Base-by-base conservation (phyloP, 1,140 invertebrate genomes). In the Tetranychus urticae region DNA sequence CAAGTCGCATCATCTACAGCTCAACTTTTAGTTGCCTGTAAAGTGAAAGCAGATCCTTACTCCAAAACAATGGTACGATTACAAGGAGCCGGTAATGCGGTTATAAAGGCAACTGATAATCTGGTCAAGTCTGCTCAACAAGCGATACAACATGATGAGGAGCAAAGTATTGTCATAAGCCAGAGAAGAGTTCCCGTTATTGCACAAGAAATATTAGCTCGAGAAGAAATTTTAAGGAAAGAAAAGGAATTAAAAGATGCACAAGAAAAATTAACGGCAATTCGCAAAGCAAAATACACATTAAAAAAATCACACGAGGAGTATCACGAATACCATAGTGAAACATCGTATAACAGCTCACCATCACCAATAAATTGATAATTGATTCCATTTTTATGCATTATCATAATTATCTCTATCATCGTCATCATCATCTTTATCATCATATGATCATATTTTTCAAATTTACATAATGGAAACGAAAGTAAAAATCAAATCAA, bases 91-190 rank as follows among this genome's bases (percentile, higher is more conserved):
- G 93, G 94, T 14, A 94, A 94, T 71, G 89, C 91, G 13, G 93
- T 98, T 1, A 97, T 97, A 75, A 79, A 87, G 65, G 94, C 94
- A 1, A 97, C 94, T 0, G 93, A 98, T 72, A 93, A 93, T 74
- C 73, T 98, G 63, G 94, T 99, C 12, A 77, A 81, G 37, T 88
- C 92, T 0, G 93, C 93, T 0, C 83, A 93, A 67, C 86, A 94
- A 70, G 86, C 88, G 2, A 87, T 96, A 58, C 85, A 86, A 55
- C 67, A 84, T 39, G 88, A 93, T 67, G 91, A 96, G 67, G 91
- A 96, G 68, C 75, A 86, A 34, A 85, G 81, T 48, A 74, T 97
- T 4, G 82, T 93, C 54, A 78, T 97, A 31, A 90, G 93, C 69
- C 81, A 84, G 52, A 76, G 84, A 56, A 90, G 93, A 83, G 67